Percentiles rank a stretch among this genome's conserved stretches.
phyloP scores from a whole-genome alignment of 2,888 invertebrate genomes.

The Heliconius cydno region DNA sequence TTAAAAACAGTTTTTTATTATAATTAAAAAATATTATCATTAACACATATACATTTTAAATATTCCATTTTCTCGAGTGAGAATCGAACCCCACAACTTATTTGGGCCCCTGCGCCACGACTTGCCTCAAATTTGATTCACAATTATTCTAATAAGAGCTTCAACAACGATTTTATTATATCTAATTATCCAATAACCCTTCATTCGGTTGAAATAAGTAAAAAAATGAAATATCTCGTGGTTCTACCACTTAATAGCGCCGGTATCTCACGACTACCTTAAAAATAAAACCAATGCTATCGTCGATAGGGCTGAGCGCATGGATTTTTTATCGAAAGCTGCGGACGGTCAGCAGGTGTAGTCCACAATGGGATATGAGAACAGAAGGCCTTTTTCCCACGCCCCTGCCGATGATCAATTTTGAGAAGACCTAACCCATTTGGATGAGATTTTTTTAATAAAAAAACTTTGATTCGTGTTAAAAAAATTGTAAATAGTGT shows the following conservation, averaged over 20 bases:
- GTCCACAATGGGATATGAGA: conserved; percentile 79
- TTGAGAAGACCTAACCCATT: conserved; percentile 59
- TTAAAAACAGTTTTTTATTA: conserved; percentile 26
- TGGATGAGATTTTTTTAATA: conserved; percentile 11
- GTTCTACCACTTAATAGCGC: conserved; percentile 80
- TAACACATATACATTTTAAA: too few relatives aligned
- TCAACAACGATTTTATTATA: conserved; percentile 64
- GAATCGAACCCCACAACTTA: too few relatives aligned
- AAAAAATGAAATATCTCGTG: conserved; percentile 71
- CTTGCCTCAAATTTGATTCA: too few relatives aligned
- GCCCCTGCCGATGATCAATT: conserved; percentile 72
- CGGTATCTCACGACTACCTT: conserved; percentile 82
- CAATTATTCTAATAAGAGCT: conserved; percentile 63
- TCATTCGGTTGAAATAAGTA: conserved; percentile 70
- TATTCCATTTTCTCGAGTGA: too few relatives aligned
- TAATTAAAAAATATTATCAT: conserved; percentile 22
- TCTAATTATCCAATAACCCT: conserved; percentile 77
- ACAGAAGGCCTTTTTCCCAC: conserved; percentile 83
- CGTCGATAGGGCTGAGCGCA: conserved; percentile 70
- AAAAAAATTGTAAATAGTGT: neutral
- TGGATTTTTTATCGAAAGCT: conserved; percentile 80
- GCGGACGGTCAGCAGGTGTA: conserved; percentile 82
- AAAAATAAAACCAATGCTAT: conserved; percentile 64
- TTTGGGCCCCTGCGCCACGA: too few relatives aligned
- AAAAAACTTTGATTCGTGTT: too few relatives aligned